These are phyloP conservation scores for Paradoxurus hermaphroditus DNA, from an alignment of 2,113 vertebrate genomes.

Conservation along the genomic window DNA sequence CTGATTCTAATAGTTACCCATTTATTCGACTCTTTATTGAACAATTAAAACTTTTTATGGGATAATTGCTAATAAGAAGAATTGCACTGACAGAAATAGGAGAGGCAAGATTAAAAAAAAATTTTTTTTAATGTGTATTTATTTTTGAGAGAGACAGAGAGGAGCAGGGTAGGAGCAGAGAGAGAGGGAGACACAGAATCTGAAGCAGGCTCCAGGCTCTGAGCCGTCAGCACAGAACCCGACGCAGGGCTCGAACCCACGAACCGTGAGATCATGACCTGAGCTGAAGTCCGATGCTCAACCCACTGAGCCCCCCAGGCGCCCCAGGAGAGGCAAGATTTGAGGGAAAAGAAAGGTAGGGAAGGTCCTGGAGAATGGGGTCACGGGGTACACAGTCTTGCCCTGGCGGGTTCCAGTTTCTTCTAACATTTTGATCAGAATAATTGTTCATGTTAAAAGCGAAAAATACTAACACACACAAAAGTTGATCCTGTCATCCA, in stretches of 20 bases:
- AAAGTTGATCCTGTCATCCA: background rate
- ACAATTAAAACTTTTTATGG: background rate
- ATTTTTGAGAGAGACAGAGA: too few species aligned
- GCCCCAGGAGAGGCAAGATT: background rate
- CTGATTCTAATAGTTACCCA: background rate
- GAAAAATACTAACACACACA: background rate
- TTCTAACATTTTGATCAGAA: slow-evolving; percentile 21
- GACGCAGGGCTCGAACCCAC: too few species aligned
- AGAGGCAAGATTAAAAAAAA: too few species aligned
- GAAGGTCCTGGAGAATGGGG: background rate
- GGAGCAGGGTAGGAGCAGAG: too few species aligned
- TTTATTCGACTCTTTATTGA: slow-evolving; percentile 13
- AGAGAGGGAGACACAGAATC: too few species aligned
- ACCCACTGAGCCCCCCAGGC: too few species aligned
- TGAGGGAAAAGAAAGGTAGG: background rate
- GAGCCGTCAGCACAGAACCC: too few species aligned
- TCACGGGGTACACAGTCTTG: background rate
- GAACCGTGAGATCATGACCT: too few species aligned
- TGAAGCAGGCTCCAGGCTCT: too few species aligned
- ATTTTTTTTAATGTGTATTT: too few species aligned
- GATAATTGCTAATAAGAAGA: background rate
- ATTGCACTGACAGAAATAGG: background rate
- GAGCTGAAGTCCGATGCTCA: too few species aligned
- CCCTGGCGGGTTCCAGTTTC: background rate
- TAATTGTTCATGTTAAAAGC: background rate